Percentiles rank a stretch among this genome's conserved stretches.
phyloP scores from a whole-genome alignment of 2,888 invertebrate species.

The Gasteruption jaculator region DNA sequence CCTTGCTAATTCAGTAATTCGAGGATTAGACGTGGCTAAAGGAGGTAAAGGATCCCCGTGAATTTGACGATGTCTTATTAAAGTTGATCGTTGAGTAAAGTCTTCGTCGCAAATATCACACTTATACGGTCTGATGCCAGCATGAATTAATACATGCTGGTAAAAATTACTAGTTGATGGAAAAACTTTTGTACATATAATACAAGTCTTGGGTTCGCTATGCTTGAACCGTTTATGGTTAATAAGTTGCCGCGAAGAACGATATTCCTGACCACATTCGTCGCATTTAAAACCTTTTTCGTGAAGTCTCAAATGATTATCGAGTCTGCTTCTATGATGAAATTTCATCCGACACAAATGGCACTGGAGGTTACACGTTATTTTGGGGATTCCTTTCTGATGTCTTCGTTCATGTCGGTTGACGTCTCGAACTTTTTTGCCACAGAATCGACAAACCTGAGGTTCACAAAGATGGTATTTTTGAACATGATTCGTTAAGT shows the following conservation, averaged over 20 bases:
- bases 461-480: conserved; percentile 22
- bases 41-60: conserved; percentile 36
- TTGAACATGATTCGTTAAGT: conserved; percentile 29
- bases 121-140: conserved; percentile 38
- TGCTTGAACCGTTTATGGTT: conserved; percentile 32
- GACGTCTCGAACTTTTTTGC: conserved; percentile 32
- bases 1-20: conserved; percentile 34
- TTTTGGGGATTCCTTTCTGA: conserved; percentile 23
- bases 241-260: conserved; percentile 26
- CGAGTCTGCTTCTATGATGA: conserved; percentile 30
- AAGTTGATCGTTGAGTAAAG: conserved; percentile 37
- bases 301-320: conserved; percentile 33
- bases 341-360: conserved; percentile 34
- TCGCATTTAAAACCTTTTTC: conserved; percentile 30
- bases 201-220: conserved; percentile 26
- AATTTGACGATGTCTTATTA: conserved; percentile 33
- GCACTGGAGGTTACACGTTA: conserved; percentile 27
- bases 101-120: conserved; percentile 38
- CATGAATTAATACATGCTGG: conserved; percentile 39
- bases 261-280: conserved; percentile 29
- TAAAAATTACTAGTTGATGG: conserved; percentile 33
- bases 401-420: conserved; percentile 38
- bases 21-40: conserved; percentile 24
- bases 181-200: conserved; percentile 33
- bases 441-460: conserved; percentile 35